phyloP scores from a whole-genome alignment of 2,113 vertebrate genomes.

The Microtus richardsoni region DNA sequence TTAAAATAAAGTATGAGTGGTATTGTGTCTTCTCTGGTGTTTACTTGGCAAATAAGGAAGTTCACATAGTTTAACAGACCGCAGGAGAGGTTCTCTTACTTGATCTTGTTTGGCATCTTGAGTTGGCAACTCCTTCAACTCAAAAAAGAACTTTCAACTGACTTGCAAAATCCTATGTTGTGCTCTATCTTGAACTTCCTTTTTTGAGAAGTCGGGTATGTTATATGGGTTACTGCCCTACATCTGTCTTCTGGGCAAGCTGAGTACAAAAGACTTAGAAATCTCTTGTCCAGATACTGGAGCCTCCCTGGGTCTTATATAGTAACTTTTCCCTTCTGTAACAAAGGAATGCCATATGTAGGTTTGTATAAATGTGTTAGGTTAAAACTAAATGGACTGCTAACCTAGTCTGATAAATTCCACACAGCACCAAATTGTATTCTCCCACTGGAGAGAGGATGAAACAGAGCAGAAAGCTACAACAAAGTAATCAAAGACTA shows the following conservation, averaged over 20 bases:
- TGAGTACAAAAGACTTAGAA: constrained; percentile 56
- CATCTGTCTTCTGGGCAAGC: constrained; percentile 31
- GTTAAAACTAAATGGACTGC: constrained; percentile 39
- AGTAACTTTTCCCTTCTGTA: not conserved
- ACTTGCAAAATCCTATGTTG: constrained; percentile 40
- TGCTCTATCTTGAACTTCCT: constrained; percentile 66
- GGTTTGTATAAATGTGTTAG: constrained; percentile 23
- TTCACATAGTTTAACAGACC: not conserved
- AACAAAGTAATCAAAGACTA: constrained; percentile 10
- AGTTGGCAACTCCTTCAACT: constrained; percentile 24
- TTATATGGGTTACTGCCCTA: constrained; percentile 31
- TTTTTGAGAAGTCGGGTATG: constrained; percentile 72
- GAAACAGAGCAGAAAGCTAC: not conserved
- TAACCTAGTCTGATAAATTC: constrained; percentile 37
- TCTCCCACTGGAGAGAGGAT: not conserved
- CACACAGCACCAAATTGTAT: not conserved
- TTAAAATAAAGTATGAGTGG: not conserved
- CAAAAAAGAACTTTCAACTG: constrained; percentile 39
- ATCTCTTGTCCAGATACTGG: constrained; percentile 29
- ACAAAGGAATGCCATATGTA: not conserved
- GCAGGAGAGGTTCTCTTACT: not conserved
- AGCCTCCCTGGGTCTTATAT: not conserved
- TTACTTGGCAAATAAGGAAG: not conserved
- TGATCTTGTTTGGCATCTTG: constrained; percentile 49
- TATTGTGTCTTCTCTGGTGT: not conserved